phyloP scores from a whole-genome alignment of 2,113 vertebrate species.

The Hippocampus guttulatus region DNA sequence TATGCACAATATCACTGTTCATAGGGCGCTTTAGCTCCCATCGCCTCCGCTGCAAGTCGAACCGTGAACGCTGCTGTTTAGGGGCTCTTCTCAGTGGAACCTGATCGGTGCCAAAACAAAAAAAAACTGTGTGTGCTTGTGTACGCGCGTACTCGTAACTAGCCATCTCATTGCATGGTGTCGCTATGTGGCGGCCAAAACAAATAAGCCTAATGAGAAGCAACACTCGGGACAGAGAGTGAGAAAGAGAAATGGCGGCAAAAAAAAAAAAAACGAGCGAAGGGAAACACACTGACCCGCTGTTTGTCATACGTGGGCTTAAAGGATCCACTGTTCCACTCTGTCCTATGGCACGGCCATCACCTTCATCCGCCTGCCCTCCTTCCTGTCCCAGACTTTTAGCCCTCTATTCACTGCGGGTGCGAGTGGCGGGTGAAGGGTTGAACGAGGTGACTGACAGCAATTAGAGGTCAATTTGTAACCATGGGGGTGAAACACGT shows the following conservation, averaged over 20 bases:
- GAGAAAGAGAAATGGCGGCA: constrained; percentile 38
- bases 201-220: constrained; percentile 77
- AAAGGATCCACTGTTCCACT: constrained; percentile 69
- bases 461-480: constrained; percentile 47
- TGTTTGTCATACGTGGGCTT: constrained; percentile 61
- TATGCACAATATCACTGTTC: not conserved
- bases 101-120: constrained; percentile 73
- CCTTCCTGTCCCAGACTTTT: constrained; percentile 37
- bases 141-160: constrained; percentile 2
- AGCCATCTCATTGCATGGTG: constrained; percentile 67
- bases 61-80: constrained; percentile 55
- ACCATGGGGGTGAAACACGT: constrained; percentile 30
- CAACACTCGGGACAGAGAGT: constrained; percentile 65
- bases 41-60: not conserved
- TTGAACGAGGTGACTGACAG: constrained; percentile 31
- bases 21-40: not conserved
- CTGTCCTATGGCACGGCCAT: constrained; percentile 40
- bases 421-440: not conserved
- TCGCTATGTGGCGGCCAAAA: constrained; percentile 68
- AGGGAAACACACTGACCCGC: constrained; percentile 70
- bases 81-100: constrained; percentile 69
- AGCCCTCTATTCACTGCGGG: constrained; percentile 21
- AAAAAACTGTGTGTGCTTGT: constrained; percentile 46
- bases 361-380: constrained; percentile 35
- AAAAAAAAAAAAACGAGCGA: constrained; percentile 32